Evolutionary conservation across 2,797 vertebrate genomes (phyloP), one percentile per base, ranked within the genome.

Genomic region (Pterois miles): DNA sequence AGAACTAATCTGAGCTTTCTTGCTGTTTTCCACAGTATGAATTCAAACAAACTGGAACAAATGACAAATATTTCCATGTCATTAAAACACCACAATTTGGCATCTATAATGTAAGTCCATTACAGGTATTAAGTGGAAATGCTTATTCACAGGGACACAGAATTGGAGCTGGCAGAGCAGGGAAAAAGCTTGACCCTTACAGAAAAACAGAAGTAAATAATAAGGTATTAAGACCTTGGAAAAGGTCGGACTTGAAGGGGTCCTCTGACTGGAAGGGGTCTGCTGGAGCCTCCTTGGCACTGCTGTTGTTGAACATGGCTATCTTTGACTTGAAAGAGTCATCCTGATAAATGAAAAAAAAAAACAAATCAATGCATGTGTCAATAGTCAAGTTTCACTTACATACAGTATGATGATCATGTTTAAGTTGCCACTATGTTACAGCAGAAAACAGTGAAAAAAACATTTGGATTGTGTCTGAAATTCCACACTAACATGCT

Each of bases 191-290:
- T 18, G 8, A 67, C 48, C 29, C 1, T 62, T 10, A n/a, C 10
- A 71, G 22, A 59, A 8, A 64, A n/a, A 52, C 7, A 71, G 1
- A 3, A 46, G 20, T 18, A 25, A 65, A 79, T 10, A 6, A 74
- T 2, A 79, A 54, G 6, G 92, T 94, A 54, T 95, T 94, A 2
- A 92, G 92, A 95, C 98, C 98, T 93, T 96, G 96, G 85, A 98
- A 97, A 0, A 95, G 96, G 86, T 98, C 96, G 0, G 96, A 94
- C 89, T 97, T 97, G 94, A 99, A 99, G 77, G 97, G 98, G 92
- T 99, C 98, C 80, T 99, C 98, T 1, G 94, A 95, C 88, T 98
- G 96, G 94, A 99, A 99, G 58, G 98, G 98, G 84, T 99, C 98
- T 46, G 89, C 64, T 34, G 94, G 76, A 40, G 95, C 31, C 7